phyloP scores from a whole-genome alignment of 1,140 invertebrate species.

The Sarcophaga bullata region DNA sequence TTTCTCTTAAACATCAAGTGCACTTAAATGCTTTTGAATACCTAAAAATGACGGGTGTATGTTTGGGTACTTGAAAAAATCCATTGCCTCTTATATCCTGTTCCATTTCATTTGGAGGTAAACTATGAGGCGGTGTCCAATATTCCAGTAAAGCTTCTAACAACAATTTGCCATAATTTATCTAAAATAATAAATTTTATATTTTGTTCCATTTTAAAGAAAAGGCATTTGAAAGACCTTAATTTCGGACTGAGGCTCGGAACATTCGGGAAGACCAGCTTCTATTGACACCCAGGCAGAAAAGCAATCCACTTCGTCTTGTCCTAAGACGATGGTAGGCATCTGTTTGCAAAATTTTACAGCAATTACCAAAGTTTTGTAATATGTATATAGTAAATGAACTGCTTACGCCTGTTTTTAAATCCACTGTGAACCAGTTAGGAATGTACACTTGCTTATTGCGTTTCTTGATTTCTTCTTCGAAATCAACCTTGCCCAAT shows the following conservation, averaged over 20 bases:
- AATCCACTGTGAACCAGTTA: slow-evolving; percentile 99
- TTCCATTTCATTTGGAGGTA: slow-evolving; percentile 74
- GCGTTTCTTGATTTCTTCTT: slow-evolving; percentile 92
- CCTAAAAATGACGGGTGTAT: slow-evolving; percentile 97
- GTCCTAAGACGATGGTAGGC: slow-evolving; percentile 95
- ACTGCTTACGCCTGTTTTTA: slow-evolving; percentile 92
- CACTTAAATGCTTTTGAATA: slow-evolving; percentile 62
- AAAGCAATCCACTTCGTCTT: slow-evolving; percentile 98
- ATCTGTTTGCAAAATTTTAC: slow-evolving; percentile 72
- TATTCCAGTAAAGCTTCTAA: slow-evolving; percentile 95
- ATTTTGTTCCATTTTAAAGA: neutral
- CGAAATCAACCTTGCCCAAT: slow-evolving; percentile 91
- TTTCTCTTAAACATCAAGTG: neutral
- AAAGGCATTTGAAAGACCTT: slow-evolving; percentile 66
- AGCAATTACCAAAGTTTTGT: slow-evolving; percentile 23
- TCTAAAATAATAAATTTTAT: slow-evolving; percentile 66
- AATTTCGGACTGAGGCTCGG: slow-evolving; percentile 82
- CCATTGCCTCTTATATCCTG: slow-evolving; percentile 77
- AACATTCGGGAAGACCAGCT: slow-evolving; percentile 77
- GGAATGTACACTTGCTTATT: slow-evolving; percentile 97
- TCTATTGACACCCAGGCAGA: slow-evolving; percentile 98
- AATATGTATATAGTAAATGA: neutral
- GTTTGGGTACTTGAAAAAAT: slow-evolving; percentile 92
- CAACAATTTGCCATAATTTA: slow-evolving; percentile 95
- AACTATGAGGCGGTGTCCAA: slow-evolving; percentile 81